A percentile compares a stretch with the other conserved stretches of the same genome.
Evolutionary conservation across 2,797 vertebrate species (phyloP).

Genomic region (Clarias pachynema): DNA sequence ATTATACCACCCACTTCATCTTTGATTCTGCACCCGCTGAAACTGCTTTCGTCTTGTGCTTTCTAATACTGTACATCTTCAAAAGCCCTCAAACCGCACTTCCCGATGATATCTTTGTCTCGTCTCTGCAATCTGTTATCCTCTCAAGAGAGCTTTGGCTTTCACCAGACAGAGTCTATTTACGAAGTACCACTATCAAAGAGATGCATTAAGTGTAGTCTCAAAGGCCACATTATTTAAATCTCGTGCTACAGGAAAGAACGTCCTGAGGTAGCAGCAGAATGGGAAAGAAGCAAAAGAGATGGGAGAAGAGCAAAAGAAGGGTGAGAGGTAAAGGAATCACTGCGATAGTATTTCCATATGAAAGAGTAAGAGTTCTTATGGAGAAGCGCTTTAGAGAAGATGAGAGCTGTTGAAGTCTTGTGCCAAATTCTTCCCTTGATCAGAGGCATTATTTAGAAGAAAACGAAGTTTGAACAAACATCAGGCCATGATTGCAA

Average conservation of each 20-base stretch:
- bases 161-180: conserved; percentile 42
- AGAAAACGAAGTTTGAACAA: not conserved
- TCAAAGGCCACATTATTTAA: conserved; percentile 43
- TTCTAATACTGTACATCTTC: conserved; percentile 40
- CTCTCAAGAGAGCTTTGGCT: conserved; percentile 44
- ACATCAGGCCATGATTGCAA: not conserved
- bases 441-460: not conserved
- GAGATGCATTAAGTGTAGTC: conserved; percentile 23
- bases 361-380: not conserved
- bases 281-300: conserved; percentile 9
- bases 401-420: conserved; percentile 51
- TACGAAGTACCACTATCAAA: conserved; percentile 39
- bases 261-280: conserved; percentile 5
- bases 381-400: not conserved
- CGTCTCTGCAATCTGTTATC: conserved; percentile 48
- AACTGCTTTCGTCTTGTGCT: conserved; percentile 49
- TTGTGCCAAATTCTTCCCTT: not conserved
- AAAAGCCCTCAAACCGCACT: conserved; percentile 51
- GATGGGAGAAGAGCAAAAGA: not conserved
- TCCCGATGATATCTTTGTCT: conserved; percentile 49
- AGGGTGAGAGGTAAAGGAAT: conserved; percentile 44
- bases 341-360: not conserved
- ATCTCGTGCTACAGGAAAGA: conserved; percentile 4
- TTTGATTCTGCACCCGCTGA: conserved; percentile 63
- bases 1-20: conserved; percentile 61